These are phyloP conservation scores for Papilio dardanus DNA, from an alignment of 1,140 invertebrate genomes.

Conservation along the genomic window DNA sequence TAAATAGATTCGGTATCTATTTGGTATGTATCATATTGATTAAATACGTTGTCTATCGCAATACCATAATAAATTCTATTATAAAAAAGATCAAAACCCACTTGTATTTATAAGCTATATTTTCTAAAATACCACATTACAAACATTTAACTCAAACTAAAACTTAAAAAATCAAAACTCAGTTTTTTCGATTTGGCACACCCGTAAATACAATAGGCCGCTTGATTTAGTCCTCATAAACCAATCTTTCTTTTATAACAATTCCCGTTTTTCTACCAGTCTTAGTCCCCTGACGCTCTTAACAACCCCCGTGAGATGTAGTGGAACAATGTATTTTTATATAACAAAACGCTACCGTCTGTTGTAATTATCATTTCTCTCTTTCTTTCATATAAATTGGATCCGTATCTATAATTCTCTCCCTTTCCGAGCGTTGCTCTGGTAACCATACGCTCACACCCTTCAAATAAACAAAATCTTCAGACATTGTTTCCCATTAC, in stretches of 20 bases:
- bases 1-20: not conserved
- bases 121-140: no score
- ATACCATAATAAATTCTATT: not conserved
- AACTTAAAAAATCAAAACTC: not conserved
- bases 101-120: no score
- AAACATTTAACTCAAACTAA: no score
- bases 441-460: conserved; percentile 16
- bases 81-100: no score
- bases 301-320: not conserved
- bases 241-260: not conserved
- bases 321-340: not conserved
- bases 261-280: not conserved
- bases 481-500: not conserved
- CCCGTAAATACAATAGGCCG: no score
- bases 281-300: not conserved
- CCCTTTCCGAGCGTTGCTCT: not conserved
- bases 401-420: conserved; percentile 2
- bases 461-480: conserved; percentile 26
- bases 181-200: no score
- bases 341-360: not conserved
- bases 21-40: not conserved
- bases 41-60: not conserved
- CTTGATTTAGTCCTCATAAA: not conserved
- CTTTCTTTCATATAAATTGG: not conserved
- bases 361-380: not conserved